Evolutionary conservation across 2,888 invertebrate genomes (phyloP), one percentile per base, ranked within the genome.

Genomic region (Dasysyrphus tricinctus): DNA sequence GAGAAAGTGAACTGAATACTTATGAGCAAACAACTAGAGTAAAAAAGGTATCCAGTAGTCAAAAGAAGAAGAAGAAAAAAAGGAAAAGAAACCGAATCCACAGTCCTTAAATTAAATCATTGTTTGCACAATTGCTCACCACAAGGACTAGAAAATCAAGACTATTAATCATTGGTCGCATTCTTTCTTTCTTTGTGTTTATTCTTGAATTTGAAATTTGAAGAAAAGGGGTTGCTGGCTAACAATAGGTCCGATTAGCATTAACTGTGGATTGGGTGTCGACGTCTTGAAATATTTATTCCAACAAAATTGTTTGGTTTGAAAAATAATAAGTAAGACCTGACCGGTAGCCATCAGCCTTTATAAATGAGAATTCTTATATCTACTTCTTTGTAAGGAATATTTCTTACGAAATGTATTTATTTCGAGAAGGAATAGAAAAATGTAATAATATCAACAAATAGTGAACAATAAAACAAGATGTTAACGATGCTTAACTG

Each of bases 51-150:
- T 73, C 54, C 61, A 51, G 67, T 73, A 16, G 49, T 39, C 7
- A 19, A 14, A 42, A 37, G n/a, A 44, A 67, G 32, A 67, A 32
- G 12, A 63, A 9, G 19, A 24, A 14, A 7, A 44, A 74, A 56
- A 67, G 37, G 61, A 78, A 70, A 70, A 65, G 63, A 69, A 57
- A 47, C 47, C 16, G 14, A 81, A 75, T 77, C 82, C 78, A 24
- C 47, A 65, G 79, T 69, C 73, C 75, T 76, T 80, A 83, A 87
- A 87, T 87, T 83, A 87, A 87, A 87, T 87, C 87, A 83, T 87
- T 87, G 87, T 87, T 87, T 83, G 87, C 72, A 76, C 83, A 83
- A 87, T 87, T 87, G 83, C 76, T 83, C 83, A 87, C 83, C 87
- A 61, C 75, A 87, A 78, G 44, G 74, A 78, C 63, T 47, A 85